A percentile compares a stretch with the other conserved stretches of the same genome.
phyloP scores from a whole-genome alignment of 1,140 invertebrate species.

The Calliphora vicina region DNA sequence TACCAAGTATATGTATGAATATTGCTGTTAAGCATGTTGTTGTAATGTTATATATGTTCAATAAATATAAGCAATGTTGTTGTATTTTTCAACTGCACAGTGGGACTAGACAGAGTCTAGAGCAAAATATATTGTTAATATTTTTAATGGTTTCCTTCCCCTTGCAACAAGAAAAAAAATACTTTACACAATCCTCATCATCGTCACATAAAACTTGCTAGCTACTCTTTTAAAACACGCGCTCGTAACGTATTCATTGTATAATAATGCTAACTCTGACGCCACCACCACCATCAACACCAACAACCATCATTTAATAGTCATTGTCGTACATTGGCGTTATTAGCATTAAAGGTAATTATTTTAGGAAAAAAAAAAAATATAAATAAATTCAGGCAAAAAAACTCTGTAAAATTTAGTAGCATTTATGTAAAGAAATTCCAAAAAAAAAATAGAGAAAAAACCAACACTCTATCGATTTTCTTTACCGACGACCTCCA shows the following conservation, averaged over 20 bases:
- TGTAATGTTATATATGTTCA: too few relatives aligned
- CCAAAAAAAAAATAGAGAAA: neutral
- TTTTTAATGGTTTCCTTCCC: neutral
- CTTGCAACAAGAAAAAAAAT: neutral
- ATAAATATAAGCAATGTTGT: too few relatives aligned
- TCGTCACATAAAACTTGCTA: neutral
- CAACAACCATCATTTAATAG: neutral
- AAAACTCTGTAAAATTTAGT: neutral
- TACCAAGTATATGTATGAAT: too few relatives aligned
- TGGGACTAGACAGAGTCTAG: too few relatives aligned
- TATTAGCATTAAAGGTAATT: slow-evolving; percentile 10
- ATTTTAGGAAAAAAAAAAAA: neutral
- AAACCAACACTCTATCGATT: neutral
- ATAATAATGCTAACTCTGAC: neutral
- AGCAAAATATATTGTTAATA: neutral
- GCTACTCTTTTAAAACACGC: neutral
- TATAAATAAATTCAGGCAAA: neutral
- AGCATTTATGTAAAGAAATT: neutral
- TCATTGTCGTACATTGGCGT: neutral
- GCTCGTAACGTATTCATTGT: too few relatives aligned
- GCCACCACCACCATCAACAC: neutral
- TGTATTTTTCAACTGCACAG: too few relatives aligned
- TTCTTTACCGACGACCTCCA: neutral
- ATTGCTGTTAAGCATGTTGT: too few relatives aligned
- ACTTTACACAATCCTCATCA: neutral